phyloP scores from a whole-genome alignment of 1,140 invertebrate species.

The Sycobia sp. region DNA sequence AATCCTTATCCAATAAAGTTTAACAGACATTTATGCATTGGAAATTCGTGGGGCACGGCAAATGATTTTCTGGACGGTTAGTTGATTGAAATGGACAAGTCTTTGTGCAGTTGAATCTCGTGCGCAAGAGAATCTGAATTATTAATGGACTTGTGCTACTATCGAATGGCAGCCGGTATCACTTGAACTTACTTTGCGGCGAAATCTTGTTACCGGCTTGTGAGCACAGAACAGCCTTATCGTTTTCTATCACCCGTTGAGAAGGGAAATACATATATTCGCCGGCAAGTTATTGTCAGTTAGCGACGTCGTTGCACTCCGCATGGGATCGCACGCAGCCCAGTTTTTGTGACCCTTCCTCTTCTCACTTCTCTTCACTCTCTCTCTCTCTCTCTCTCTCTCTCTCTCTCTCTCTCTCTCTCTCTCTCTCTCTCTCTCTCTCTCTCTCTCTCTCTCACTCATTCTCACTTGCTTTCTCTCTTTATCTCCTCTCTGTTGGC shows the following conservation, averaged over 20 bases:
- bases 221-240: slow-evolving; percentile 26
- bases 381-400: background rate
- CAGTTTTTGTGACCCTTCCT: background rate
- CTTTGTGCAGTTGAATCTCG: no score
- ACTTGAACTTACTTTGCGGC: slow-evolving; percentile 40
- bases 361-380: background rate
- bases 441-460: slow-evolving; percentile 5
- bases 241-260: slow-evolving; percentile 35
- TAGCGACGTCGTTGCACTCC: slow-evolving; percentile 9
- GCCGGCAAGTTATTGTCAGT: slow-evolving; percentile 32
- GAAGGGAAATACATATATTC: slow-evolving; percentile 20
- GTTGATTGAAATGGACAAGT: slow-evolving; percentile 21
- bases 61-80: background rate
- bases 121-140: slow-evolving; percentile 24
- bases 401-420: background rate
- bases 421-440: background rate
- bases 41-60: background rate
- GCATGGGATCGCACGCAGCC: background rate
- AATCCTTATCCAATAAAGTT: background rate
- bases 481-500: background rate
- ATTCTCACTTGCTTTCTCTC: background rate
- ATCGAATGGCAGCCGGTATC: slow-evolving; percentile 28
- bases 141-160: slow-evolving; percentile 17
- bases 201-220: slow-evolving; percentile 31
- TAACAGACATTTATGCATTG: slow-evolving; percentile 9